Evolutionary conservation across 2,113 vertebrate species (phyloP), one percentile per base, ranked within the genome.

Genomic region (Salvator merianae): DNA sequence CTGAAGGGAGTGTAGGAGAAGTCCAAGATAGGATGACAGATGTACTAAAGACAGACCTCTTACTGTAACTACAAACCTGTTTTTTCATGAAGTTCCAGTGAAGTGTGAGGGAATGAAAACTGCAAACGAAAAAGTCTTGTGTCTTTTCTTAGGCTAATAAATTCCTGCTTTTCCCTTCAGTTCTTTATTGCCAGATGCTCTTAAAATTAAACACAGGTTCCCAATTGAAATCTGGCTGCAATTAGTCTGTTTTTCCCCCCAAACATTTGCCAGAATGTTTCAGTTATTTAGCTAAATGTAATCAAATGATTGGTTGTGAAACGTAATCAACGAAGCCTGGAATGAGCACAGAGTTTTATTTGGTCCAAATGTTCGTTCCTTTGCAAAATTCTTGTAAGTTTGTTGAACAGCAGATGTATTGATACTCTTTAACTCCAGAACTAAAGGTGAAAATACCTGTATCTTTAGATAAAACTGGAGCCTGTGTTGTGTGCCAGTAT

Each of bases 361-460:
- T 73, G 6, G 62, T 77, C 28, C 59, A 0, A 0, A 62, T 8
- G 65, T 76, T 84, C 70, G 77, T 82, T 76, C 50, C 79, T 53
- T 77, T 86, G 76, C 30, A 43, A 3, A 3, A 0, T 30, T 81
- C 82, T 4, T 16, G 1, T 65, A 53, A 63, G 77, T 65, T 76
- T 71, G 36, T 76, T 85, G 81, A 82, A 22, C 36, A 86, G 55
- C 36, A 77, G 62, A 2, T 0, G 0, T 71, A 20, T 20, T 59
- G 55, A 20, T 59, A 20, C 53, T 20, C 53, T 26, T 40, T 65
- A 43, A 66, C 26, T n/a, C 59, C 30, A 84, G 71, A 3, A 68
- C 83, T 84, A 84, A 72, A 88, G 43, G 36, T n/a, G 83, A 91
- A 87, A 50, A 30, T 74, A 87, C 40, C n/a, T 43, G 82, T 90